Evolutionary conservation across 64 coral and sea anemone genomes (phyloP).

Genomic region (Acropora yongei): DNA sequence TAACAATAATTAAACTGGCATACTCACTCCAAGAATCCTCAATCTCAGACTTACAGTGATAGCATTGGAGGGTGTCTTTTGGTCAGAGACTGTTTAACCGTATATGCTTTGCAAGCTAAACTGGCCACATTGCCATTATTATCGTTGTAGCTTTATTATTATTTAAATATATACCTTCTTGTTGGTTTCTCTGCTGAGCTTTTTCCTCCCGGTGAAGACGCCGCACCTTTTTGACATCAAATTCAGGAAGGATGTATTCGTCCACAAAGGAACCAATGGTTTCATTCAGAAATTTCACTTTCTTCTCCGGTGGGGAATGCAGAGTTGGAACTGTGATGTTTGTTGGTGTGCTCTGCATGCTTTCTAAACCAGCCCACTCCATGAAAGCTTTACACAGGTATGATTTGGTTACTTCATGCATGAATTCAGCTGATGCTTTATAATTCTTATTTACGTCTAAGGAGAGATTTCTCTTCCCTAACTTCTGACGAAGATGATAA

Average conservation of each 20-base stretch:
- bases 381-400: constrained; percentile 18
- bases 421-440: constrained; percentile 29
- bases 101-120: too few species aligned
- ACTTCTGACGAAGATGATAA: not conserved
- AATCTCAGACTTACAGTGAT: too few species aligned
- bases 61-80: too few species aligned
- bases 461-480: not conserved
- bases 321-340: not conserved
- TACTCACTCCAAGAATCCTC: too few species aligned
- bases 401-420: constrained; percentile 6
- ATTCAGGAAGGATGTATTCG: constrained; percentile 58
- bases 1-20: too few species aligned
- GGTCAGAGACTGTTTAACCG: too few species aligned
- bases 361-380: not conserved
- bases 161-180: not conserved
- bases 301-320: not conserved
- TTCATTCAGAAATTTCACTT: not conserved
- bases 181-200: not conserved
- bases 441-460: constrained; percentile 17
- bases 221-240: constrained; percentile 56
- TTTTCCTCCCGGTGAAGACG: constrained; percentile 26
- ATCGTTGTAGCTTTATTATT: too few species aligned
- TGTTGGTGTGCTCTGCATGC: not conserved
- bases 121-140: too few species aligned
- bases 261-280: constrained; percentile 56